These are phyloP conservation scores for Cynaeus angustus DNA, from an alignment of 2,888 invertebrate genomes.

Conservation along the genomic window DNA sequence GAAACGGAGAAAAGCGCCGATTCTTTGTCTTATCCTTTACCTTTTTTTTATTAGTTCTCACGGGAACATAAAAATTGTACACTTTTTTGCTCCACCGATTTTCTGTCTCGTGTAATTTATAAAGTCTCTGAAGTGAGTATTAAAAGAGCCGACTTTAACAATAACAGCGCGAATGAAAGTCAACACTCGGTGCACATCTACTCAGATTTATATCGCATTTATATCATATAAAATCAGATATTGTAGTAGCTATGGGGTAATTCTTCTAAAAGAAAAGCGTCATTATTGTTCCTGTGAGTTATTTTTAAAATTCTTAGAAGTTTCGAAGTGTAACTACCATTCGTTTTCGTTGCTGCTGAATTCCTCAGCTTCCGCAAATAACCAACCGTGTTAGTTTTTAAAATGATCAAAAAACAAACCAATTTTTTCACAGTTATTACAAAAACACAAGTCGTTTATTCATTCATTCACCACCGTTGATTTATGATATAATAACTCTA, in stretches of 20 bases:
- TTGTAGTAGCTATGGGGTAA: no score
- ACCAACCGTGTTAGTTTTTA: not conserved
- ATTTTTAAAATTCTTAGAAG: not conserved
- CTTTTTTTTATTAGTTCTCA: conserved; percentile 6
- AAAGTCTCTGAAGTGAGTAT: not conserved
- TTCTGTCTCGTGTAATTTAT: conserved; percentile 11
- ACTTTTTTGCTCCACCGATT: conserved; percentile 15
- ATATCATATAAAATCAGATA: no score
- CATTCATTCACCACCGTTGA: not conserved
- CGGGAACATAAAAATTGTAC: conserved; percentile 17
- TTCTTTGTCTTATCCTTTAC: not conserved
- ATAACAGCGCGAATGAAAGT: not conserved
- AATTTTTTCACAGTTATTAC: not conserved
- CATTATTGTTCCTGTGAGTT: no score
- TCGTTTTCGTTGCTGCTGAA: not conserved
- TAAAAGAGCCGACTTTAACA: not conserved
- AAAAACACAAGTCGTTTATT: not conserved
- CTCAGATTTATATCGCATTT: no score
- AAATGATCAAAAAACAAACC: not conserved
- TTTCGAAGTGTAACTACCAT: not conserved
- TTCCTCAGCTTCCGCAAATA: not conserved
- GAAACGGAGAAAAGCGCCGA: conserved; percentile 1
- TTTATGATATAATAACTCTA: not conserved
- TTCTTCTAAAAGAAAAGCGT: no score
- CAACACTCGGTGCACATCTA: no score